Evolutionary conservation across 2,888 invertebrate genomes (phyloP), one percentile per base, ranked within the genome.

Genomic region (Sminthurinus aureus): DNA sequence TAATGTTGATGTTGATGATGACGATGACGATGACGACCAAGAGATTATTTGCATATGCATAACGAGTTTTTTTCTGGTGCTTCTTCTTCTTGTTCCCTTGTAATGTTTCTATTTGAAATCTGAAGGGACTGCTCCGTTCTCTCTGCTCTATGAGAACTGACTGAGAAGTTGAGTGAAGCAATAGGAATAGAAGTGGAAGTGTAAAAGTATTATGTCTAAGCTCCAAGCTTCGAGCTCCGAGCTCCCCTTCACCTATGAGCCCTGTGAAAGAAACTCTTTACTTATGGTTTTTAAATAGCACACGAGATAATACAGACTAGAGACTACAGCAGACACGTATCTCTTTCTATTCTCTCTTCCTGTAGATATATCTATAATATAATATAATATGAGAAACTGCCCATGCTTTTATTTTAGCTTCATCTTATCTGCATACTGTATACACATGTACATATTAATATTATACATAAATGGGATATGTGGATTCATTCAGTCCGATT

Each of bases 1-100:
- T 15, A 58, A n/a, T 69, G 67, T 22, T 20, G n/a, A n/a, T 20
- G 71, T 8, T 13, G 24, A 71, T 13, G 20, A 4, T 24, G 71
- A 71, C 6, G 24, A 69, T 69, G 67, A 69, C 0, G 67, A 13
- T 69, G 22, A 69, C 22, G 24, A 20, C 69, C 12, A 24, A 69
- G 69, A 20, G 69, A 12, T 51, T 26, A 75, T 75, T 75, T 75
- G 75, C 75, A 75, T 75, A 75, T 75, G 75, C 75, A 75, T 51
- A 75, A 75, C 38, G 22, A 75, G 75, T 75, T 75, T 75, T 75
- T 75, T 75, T 38, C n/a, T 38, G n/a, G 4, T 22, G 75, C 12
- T 22, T 71, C 64, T 64, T 71, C 64, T 64, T 64, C 64, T 64
- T n/a, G 13, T 9, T 64, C 15, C n/a, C 64, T 64, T 13, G 22